Evolutionary conservation across 2,888 invertebrate genomes (phyloP), one percentile per base, ranked within the genome.

Genomic region (Autographa pulchrina): DNA sequence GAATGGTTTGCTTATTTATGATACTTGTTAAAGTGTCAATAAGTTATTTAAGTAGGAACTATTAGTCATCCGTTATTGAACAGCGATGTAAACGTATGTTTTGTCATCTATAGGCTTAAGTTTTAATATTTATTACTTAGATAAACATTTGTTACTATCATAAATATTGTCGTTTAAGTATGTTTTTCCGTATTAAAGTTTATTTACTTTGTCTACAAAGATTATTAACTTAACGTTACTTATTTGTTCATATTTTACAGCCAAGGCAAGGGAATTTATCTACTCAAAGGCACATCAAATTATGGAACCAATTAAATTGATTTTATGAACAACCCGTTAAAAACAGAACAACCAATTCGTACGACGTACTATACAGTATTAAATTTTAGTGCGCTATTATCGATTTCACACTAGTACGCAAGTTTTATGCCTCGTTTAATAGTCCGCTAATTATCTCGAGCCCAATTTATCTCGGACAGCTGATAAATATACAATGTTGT

Each of bases 381-480:
- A 86, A 87, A 84, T 84, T 88, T 87, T 88, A 89, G 82, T 85
- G 83, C 81, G 85, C 86, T 82, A 89, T 91, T 90, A 91, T 88
- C 86, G 86, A 89, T 89, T 87, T 89, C 87, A 88, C 91, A 89
- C 88, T 84, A 78, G 81, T 86, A 80, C 87, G 90, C 78, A 75
- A 84, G 72, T 79, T 91, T 91, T 91, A 92, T 88, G 85, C 86
- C 85, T 85, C 74, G 83, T 89, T 92, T 92, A 91, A 92, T 91
- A 90, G 89, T 88, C 84, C 75, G 91, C 90, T 94, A 93, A 93
- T 91, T 90, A 92, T 89, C 82, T 81, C 77, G 79, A 82, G 71
- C 68, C 79, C 83, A 83, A 83, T 83, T 75, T 72, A 65, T 72
- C 70, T 76, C 66, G 61, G 75, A 80, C 81, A 84, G 83, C 77